Base-by-base conservation (phyloP, 37 sponge, comb jelly and placozoan genomes). In the Geodia barretti region DNA sequence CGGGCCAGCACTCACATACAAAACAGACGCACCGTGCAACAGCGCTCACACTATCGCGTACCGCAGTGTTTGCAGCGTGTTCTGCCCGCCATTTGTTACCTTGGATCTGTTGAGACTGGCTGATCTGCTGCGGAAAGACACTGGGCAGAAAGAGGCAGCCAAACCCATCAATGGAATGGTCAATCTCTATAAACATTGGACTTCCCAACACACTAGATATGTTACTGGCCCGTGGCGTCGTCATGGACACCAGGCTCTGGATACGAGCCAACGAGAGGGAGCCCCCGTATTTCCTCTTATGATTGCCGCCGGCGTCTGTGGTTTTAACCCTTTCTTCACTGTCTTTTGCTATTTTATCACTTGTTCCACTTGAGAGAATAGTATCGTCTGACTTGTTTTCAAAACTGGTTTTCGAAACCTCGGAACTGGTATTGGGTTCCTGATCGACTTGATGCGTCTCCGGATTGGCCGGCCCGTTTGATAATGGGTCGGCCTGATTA, bases 201-300 rank as follows among this genome's bases (percentile, higher is more conserved):
- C 73, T 39, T 0, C 83, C 77, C 0, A 80, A 29, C 7, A 83
- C 38, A 4, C 40, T 33, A 2, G 54, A 34, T 26, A 76, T 62
- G 34, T 20, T 71, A 14, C 84, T 84, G 42, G 86, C 93, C 32
- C 96, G 68, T 1, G 88, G 91, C 20, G 97, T 96, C 61, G 97
- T 85, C 86, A 96, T 93, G 75, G 97, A 88, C 58, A 96, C 97
- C 23, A 96, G 86, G 58, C 92, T 93, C 72, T 96, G 93, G 8
- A 96, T 88, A 19, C 91, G 74, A 32, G 88, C 83, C 32, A 93
- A 65, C 9, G 92, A 87, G 58, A 96, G 84, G 26, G 91, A 63
- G 81, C 91, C 60, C 39, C 75, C 75, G 25, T 63, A 78, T 38
- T 60, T 60, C 28, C 42, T 72, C 25, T 62, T 34, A 37, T 79